These are phyloP conservation scores for Ammodytes dubius DNA, from an alignment of 2,113 vertebrate species.

Conservation along the genomic window DNA sequence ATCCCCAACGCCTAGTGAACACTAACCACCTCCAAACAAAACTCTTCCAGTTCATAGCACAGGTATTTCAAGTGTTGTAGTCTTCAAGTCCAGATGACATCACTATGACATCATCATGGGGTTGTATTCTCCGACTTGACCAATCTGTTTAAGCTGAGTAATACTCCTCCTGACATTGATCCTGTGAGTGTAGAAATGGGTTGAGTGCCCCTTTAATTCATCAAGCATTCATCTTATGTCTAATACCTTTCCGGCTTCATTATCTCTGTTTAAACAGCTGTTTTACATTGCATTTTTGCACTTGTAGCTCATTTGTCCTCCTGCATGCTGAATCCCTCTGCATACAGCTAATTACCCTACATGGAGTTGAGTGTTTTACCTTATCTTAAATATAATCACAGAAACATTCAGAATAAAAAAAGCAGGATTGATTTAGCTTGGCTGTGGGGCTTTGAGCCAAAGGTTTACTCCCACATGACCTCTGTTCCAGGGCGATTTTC, in stretches of 20 bases:
- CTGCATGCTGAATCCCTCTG: neutral
- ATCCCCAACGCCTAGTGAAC: neutral
- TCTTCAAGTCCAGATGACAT: neutral
- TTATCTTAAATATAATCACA: constrained; percentile 41
- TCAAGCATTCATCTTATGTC: neutral
- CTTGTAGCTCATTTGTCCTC: constrained; percentile 1
- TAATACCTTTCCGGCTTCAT: neutral
- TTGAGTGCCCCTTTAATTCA: neutral
- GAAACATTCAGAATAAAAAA: constrained; percentile 2
- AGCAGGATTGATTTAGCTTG: neutral
- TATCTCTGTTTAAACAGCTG: neutral
- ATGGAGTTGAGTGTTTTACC: constrained; percentile 40
- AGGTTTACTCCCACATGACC: constrained; percentile 7
- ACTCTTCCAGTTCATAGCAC: neutral
- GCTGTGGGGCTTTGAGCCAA: neutral
- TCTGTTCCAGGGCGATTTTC: constrained; percentile 18
- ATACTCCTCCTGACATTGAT: neutral
- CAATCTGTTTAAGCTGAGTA: neutral
- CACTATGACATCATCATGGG: neutral
- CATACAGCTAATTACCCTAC: constrained; percentile 24
- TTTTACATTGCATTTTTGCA: constrained; percentile 25
- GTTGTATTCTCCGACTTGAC: neutral
- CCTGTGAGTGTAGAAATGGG: neutral
- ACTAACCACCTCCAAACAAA: neutral
- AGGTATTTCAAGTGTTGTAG: neutral